phyloP scores from a whole-genome alignment of 2,797 vertebrate species.

The Sebastes alutus region DNA sequence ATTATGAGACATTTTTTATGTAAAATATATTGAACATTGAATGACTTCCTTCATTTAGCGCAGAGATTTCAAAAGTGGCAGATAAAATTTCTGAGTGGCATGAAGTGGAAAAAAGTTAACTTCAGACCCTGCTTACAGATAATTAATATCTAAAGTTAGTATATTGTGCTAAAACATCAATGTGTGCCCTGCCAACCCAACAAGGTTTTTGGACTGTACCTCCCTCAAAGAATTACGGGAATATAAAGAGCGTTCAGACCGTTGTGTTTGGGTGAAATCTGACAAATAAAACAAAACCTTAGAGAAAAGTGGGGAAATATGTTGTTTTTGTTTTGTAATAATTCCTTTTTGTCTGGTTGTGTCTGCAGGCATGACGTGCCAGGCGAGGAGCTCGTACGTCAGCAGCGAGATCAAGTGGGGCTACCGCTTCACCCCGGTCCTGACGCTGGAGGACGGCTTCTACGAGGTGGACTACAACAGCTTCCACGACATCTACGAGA shows the following conservation, averaged over 20 bases:
- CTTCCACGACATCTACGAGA: slow-evolving; percentile 97
- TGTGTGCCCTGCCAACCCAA: too few relatives aligned
- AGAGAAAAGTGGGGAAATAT: neutral
- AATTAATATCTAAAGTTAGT: too few relatives aligned
- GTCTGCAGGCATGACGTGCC: slow-evolving; percentile 94
- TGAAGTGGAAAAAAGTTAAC: too few relatives aligned
- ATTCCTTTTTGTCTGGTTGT: neutral
- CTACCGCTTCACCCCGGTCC: slow-evolving; percentile 95
- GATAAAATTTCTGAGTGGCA: too few relatives aligned
- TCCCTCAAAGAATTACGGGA: neutral
- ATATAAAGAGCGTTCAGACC: neutral
- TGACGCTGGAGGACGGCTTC: slow-evolving; percentile 97
- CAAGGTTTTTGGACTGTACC: too few relatives aligned
- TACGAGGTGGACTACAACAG: slow-evolving; percentile 99
- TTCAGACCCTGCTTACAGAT: too few relatives aligned
- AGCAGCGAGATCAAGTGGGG: slow-evolving; percentile 98
- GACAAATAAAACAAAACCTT: neutral
- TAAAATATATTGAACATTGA: too few relatives aligned
- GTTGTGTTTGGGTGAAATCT: neutral
- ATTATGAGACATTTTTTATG: too few relatives aligned
- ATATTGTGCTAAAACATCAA: too few relatives aligned
- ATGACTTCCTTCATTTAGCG: accelerated
- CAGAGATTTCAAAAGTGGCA: too few relatives aligned
- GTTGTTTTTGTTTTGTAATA: neutral
- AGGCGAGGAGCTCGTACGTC: slow-evolving; percentile 95